Evolutionary conservation across 2,797 vertebrate genomes (phyloP).

Genomic region (Thamnophis elegans): DNA sequence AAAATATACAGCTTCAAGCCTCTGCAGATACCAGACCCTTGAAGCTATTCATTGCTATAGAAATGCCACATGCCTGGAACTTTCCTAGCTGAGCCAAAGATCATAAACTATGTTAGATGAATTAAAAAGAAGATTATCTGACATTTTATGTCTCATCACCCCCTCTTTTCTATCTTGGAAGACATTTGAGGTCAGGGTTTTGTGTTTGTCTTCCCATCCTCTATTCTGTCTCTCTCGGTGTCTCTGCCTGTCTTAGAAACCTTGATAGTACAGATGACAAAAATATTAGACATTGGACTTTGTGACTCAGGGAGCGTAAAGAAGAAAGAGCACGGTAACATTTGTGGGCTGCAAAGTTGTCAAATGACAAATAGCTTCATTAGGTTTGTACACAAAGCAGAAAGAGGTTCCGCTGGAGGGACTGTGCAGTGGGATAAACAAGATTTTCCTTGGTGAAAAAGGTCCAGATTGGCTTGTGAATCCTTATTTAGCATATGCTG

Average conservation of each 20-base stretch:
- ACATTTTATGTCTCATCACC: conserved; percentile 10
- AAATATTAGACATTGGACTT: conserved; percentile 27
- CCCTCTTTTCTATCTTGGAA: conserved; percentile 6
- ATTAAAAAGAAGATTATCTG: conserved; percentile 18
- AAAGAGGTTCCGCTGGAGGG: neutral
- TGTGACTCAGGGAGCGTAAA: conserved; percentile 11
- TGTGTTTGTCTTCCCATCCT: neutral
- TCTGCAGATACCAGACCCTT: conserved; percentile 33
- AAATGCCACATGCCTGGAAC: conserved; percentile 32
- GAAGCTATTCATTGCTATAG: conserved; percentile 47
- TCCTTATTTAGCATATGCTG: neutral
- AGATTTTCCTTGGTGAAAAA: neutral
- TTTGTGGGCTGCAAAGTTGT: neutral
- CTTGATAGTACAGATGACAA: conserved; percentile 6
- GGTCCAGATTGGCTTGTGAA: neutral
- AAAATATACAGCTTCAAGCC: neutral
- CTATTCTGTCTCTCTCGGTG: neutral
- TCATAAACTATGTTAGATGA: conserved; percentile 16
- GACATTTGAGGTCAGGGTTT: neutral
- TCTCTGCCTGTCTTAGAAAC: conserved; percentile 17
- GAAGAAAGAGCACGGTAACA: conserved; percentile 4
- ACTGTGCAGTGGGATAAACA: neutral
- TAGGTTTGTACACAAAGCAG: conserved; percentile 25
- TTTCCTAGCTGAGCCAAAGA: conserved; percentile 32
- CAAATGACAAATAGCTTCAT: conserved; percentile 43